A percentile compares a stretch with the other conserved stretches of the same genome.
These are phyloP conservation scores for Procavia capensis DNA, from an alignment of 2,113 vertebrate species.

Conservation along the genomic window DNA sequence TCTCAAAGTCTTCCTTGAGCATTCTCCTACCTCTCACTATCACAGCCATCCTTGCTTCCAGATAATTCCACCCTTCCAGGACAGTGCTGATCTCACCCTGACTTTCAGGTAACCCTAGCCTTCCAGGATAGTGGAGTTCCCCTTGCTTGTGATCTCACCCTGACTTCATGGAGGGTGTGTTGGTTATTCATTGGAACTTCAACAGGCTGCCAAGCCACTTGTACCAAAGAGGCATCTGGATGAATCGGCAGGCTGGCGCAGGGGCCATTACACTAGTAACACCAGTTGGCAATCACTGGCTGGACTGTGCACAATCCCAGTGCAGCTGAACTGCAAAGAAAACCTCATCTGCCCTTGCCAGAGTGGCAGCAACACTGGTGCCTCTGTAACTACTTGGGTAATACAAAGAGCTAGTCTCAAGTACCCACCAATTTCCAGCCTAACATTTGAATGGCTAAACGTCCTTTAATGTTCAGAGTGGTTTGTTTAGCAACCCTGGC, in stretches of 20 bases:
- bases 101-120: conserved; percentile 14
- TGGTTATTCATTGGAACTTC: conserved; percentile 44
- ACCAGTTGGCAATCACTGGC: conserved; percentile 62
- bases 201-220: conserved; percentile 60
- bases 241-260: conserved; percentile 58
- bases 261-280: conserved; percentile 67
- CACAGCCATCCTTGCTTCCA: background rate
- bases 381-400: conserved; percentile 57
- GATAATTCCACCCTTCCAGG: too few relatives aligned
- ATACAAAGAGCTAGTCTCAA: conserved; percentile 68
- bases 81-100: too few relatives aligned
- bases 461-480: conserved; percentile 26
- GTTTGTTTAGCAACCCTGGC: conserved; percentile 33
- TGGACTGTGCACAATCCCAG: conserved; percentile 66
- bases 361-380: conserved; percentile 34
- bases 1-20: background rate
- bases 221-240: conserved; percentile 62
- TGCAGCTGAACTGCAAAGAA: conserved; percentile 64
- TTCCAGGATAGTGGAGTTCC: background rate
- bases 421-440: conserved; percentile 55
- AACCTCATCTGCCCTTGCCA: conserved; percentile 69
- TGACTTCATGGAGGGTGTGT: conserved; percentile 3
- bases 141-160: background rate
- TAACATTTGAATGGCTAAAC: conserved; percentile 40
- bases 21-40: background rate